Base-by-base conservation (phyloP, 2,797 vertebrate genomes). In the Aldrovandia affinis region DNA sequence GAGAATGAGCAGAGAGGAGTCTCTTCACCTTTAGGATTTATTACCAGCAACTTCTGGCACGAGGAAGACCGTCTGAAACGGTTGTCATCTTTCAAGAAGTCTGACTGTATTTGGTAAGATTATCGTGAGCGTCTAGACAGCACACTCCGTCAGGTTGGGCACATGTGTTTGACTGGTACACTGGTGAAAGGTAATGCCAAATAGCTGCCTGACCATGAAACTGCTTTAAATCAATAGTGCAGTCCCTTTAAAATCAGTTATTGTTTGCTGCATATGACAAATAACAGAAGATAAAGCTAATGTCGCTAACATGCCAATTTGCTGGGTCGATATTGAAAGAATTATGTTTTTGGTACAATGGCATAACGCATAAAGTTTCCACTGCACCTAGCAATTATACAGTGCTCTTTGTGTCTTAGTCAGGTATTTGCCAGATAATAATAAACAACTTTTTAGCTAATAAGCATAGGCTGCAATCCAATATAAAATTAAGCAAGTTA, bases 81-180 rank as follows among this genome's bases (percentile, higher is more conserved):
- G 50, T 78, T 80, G 86, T 85, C 78, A 80, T 85, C 52, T 33
- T 30, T 82, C 52, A 80, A 85, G 61, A 85, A 83, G 83, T 65
- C 75, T 82, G 86, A 73, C 80, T 88, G 86, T 79, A 63, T 86
- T 89, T 83, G 81, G 78, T 85, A 80, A 80, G 84, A 87, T 85
- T 86, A 87, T 85, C 81, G 47, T 65, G 78, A 83, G 83, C 78
- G 86, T 89, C 88, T 89, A 89, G 88, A 87, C 88, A 55, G 65
- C 83, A 85, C 80, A 77, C 86, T 89, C 82, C 36, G 77, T 82
- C 85, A 84, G 78, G 65, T 82, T 81, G 63, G 20, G 52, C 70
- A 52, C 83, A 42, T 79, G 61, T 81, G 73, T 84, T 84, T 83
- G 77, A 87, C 22, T 84, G 81, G 81, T 77, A 10, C 42, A 30